Percentiles rank a stretch among this genome's conserved stretches.
These are phyloP conservation scores for Thomomys bottae DNA, from an alignment of 2,113 vertebrate species.

Conservation along the genomic window DNA sequence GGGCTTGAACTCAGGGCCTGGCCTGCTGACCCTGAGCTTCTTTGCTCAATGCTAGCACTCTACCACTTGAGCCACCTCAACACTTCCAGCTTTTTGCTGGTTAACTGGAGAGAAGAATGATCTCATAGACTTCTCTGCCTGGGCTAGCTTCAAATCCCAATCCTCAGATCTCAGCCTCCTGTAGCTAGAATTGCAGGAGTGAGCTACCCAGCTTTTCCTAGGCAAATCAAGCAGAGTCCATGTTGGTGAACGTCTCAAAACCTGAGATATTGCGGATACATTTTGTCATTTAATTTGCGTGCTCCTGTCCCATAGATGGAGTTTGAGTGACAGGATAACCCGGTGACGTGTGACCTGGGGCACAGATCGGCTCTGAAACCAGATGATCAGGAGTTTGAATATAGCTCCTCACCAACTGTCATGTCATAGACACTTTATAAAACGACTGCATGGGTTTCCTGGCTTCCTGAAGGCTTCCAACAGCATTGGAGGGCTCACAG, in stretches of 20 bases:
- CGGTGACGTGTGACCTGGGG: neutral
- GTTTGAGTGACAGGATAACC: neutral
- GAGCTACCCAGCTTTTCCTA: neutral
- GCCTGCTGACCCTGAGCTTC: too few species aligned
- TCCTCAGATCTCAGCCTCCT: too few species aligned
- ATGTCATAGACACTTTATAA: neutral
- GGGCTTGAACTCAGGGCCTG: too few species aligned
- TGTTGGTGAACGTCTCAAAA: neutral
- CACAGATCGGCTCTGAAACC: neutral
- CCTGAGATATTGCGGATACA: neutral
- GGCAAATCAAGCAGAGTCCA: neutral
- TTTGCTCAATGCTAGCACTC: too few species aligned
- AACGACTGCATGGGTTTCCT: neutral
- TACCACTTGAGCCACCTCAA: too few species aligned
- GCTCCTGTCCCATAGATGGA: neutral
- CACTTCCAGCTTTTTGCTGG: too few species aligned
- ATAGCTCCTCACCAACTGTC: neutral
- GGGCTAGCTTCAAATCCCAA: too few species aligned
- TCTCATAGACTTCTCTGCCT: too few species aligned
- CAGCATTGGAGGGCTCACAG: neutral
- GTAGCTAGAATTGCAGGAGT: too few species aligned
- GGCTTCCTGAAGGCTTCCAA: neutral
- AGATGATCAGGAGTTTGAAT: neutral
- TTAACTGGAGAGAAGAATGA: too few species aligned
- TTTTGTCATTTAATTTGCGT: neutral